phyloP scores from a whole-genome alignment of 2,888 invertebrate species.

The Drosophila percnosoma region DNA sequence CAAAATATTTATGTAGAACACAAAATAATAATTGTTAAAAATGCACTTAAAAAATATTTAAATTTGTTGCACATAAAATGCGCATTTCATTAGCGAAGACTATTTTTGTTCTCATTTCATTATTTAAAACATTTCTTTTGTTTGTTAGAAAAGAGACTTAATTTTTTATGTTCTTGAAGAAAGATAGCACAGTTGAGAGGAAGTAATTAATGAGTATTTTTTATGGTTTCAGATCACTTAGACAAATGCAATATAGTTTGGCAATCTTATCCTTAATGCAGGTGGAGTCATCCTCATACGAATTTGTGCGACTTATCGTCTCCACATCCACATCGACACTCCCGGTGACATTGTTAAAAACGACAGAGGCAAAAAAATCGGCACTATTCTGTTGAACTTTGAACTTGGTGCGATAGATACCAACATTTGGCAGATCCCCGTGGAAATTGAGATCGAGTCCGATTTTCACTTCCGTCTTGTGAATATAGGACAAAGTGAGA shows the following conservation, averaged over 20 bases:
- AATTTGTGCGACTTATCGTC: constrained; percentile 87
- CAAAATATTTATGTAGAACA: too few species aligned
- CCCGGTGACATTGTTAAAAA: constrained; percentile 69
- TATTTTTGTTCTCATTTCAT: background rate
- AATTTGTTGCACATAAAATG: too few species aligned
- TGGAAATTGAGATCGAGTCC: constrained; percentile 28
- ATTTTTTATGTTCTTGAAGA: background rate
- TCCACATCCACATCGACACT: constrained; percentile 85
- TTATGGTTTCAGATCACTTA: constrained; percentile 1
- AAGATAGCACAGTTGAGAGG: background rate
- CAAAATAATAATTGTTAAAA: background rate
- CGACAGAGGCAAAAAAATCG: constrained; percentile 89
- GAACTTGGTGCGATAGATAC: constrained; percentile 85
- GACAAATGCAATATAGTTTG: background rate
- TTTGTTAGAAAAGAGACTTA: too few species aligned
- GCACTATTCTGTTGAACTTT: constrained; percentile 88
- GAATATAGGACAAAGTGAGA: constrained; percentile 51
- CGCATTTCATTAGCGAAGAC: too few species aligned
- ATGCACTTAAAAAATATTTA: background rate
- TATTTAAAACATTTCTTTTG: background rate
- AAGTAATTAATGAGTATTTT: too few species aligned
- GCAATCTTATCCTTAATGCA: constrained; percentile 83
- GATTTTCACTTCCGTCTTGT: constrained; percentile 52
- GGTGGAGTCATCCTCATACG: constrained; percentile 85
- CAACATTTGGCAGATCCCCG: constrained; percentile 16